Conservation (phyloP, 2,888 invertebrate genomes). For the Agrochola lota region DNA sequence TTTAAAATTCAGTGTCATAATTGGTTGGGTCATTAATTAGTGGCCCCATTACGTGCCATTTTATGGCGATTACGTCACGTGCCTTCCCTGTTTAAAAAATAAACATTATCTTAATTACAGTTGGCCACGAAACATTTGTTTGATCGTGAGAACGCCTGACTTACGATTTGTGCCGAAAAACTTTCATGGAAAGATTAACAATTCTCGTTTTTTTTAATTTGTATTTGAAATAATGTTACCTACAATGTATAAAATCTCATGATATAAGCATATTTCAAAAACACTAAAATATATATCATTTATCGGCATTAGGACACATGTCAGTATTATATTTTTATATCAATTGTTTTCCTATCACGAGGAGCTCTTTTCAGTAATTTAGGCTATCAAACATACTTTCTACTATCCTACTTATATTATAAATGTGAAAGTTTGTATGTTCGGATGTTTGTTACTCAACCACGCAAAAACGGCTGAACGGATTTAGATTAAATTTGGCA, state of each 20-base stretch:
- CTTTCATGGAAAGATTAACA: background rate
- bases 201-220: background rate
- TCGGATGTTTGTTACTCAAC: too few species aligned
- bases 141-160: slow-evolving; percentile 49
- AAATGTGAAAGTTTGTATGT: too few species aligned
- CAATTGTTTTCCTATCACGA: background rate
- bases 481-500: too few species aligned
- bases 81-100: slow-evolving; percentile 71
- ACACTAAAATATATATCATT: background rate
- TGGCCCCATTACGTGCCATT: slow-evolving; percentile 64
- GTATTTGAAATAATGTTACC: background rate
- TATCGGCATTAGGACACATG: background rate
- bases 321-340: background rate
- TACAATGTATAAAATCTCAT: background rate
- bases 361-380: too few species aligned
- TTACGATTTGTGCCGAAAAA: slow-evolving; percentile 39
- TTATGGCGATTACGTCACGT: slow-evolving; percentile 66
- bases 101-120: slow-evolving; percentile 79
- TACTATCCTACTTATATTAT: too few species aligned
- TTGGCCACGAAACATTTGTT: slow-evolving; percentile 76
- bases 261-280: background rate
- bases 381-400: too few species aligned
- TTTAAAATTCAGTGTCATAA: slow-evolving; percentile 85
- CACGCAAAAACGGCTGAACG: too few species aligned
- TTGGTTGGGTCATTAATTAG: slow-evolving; percentile 79